These are phyloP conservation scores for Rhodophaea formosa DNA, from an alignment of 2,888 invertebrate species.

Conservation along the genomic window DNA sequence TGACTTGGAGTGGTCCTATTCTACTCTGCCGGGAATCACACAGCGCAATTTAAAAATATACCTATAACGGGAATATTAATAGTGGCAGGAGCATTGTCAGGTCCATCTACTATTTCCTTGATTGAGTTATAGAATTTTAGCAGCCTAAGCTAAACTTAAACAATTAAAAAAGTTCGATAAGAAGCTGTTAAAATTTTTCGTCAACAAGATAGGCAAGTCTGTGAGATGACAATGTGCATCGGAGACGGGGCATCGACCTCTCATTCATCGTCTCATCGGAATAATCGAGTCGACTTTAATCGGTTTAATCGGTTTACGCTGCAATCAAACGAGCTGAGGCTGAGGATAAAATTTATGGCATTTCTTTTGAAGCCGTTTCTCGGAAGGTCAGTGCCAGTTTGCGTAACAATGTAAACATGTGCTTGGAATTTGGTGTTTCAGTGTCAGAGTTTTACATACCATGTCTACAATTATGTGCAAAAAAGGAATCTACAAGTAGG, in stretches of 20 bases:
- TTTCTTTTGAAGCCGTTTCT: constrained; percentile 1
- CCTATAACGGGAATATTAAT: no score
- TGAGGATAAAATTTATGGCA: constrained; percentile 10
- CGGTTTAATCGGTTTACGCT: constrained; percentile 12
- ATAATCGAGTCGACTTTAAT: constrained; percentile 9
- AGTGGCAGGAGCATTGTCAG: no score
- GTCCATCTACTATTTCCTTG: no score
- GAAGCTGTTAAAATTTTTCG: neutral
- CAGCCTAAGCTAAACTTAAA: no score
- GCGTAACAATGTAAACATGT: neutral
- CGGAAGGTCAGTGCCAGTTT: neutral
- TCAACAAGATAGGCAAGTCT: neutral
- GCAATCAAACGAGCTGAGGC: constrained; percentile 3
- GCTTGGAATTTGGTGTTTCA: neutral
- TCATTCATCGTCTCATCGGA: neutral
- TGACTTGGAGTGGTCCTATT: no score
- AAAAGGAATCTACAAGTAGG: no score
- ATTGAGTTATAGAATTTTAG: no score
- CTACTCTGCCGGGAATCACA: no score
- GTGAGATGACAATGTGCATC: constrained; percentile 1
- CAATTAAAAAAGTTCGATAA: no score
- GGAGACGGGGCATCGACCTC: constrained; percentile 8
- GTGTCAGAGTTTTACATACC: neutral
- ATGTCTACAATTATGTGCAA: no score
- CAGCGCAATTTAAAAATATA: no score